Base-by-base conservation (phyloP, 2,113 vertebrate species). In the Ia io region DNA sequence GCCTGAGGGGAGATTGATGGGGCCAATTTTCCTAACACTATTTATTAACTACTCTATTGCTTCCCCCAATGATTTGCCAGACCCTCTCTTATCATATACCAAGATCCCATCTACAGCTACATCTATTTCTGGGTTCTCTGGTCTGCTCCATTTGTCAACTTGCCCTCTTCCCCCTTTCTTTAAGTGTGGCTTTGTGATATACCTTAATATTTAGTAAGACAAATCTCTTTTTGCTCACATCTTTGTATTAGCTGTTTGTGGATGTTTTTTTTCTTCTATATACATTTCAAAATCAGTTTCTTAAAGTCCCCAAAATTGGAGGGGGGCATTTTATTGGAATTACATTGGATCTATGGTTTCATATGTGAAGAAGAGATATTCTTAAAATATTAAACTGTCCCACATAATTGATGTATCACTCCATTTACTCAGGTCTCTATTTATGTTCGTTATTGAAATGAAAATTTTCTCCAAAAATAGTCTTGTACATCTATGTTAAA, bases 371-470 rank as follows among this genome's bases (percentile, higher is more conserved):
- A 86, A 59, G 9, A 42, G 9, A 89, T 40, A 84, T 51, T 74
- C 47, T 88, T 91, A 67, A 91, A 89, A 78, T n/a, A 35, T 5
- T 77, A 92, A 92, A 74, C 20, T 76, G 30, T 78, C 9, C 44
- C 49, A 80, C 47, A 47, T 69, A 84, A 79, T 79, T 80, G 49
- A 79, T 70, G 2, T n/a, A 69, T 47, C 56, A 44, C 9, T 87
- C 63, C 25, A 74, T 88, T 83, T 93, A 83, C n/a, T 80, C 25
- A 84, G 37, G 32, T 65, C 61, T 92, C 83, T 94, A 37, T 65
- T 95, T 86, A 74, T 74, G 28, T 69, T 49, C 20, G 63, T 84
- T 94, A 61, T 18, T 74, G 32, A 8, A 87, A 89, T 92, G 49
- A 65, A 74, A 70, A 51, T 63, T 59, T 61, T 67, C 78, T 85